Evolutionary conservation across 2,888 invertebrate species (phyloP).

Genomic region (Philonicus albiceps): DNA sequence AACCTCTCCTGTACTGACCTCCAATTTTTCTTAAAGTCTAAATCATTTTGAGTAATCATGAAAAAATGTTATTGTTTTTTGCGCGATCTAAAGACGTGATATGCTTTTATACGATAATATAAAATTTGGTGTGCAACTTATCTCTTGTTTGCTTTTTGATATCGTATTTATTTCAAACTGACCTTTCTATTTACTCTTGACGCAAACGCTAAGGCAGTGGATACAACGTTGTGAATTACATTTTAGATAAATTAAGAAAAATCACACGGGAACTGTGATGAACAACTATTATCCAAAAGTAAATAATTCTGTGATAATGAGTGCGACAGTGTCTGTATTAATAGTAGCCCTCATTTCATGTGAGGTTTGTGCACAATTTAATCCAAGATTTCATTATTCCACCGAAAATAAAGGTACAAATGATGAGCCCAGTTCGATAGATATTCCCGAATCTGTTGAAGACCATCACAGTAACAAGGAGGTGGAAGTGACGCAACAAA

Average conservation of each 20-base stretch:
- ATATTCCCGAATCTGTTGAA: constrained; percentile 40
- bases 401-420: constrained; percentile 29
- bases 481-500: background rate
- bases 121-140: background rate
- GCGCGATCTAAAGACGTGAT: background rate
- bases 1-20: background rate
- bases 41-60: background rate
- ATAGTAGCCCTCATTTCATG: background rate
- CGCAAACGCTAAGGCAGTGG: background rate
- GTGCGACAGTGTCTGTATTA: constrained; percentile 19
- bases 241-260: constrained; percentile 22
- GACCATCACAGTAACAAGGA: constrained; percentile 9
- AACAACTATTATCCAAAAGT: background rate
- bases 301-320: constrained; percentile 41
- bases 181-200: constrained; percentile 24
- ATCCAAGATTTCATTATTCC: constrained; percentile 38
- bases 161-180: constrained; percentile 6
- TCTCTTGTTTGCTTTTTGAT: constrained; percentile 31
- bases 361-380: constrained; percentile 39
- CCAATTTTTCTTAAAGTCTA: background rate
- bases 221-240: background rate
- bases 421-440: constrained; percentile 26
- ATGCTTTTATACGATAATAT: background rate
- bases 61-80: constrained; percentile 7
- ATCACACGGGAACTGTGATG: constrained; percentile 18